These are phyloP conservation scores for Pygmarrhopalites habei DNA, from an alignment of 1,140 invertebrate species.

Conservation along the genomic window DNA sequence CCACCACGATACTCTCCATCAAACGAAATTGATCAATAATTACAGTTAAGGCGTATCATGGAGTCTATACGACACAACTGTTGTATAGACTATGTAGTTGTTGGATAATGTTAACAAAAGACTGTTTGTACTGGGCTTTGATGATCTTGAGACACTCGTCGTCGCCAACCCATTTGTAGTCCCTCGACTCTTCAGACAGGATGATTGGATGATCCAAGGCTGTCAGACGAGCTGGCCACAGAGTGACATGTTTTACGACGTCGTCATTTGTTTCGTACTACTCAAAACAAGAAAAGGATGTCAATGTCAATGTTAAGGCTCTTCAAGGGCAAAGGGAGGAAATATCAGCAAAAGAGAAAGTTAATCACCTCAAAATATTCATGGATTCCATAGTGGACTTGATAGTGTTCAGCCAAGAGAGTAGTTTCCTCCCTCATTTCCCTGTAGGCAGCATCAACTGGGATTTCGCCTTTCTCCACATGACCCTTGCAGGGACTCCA, in stretches of 20 bases:
- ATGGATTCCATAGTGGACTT: background rate
- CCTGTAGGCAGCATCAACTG: background rate
- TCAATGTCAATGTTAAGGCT: too few relatives aligned
- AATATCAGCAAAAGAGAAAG: too few relatives aligned
- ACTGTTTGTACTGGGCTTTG: constrained; percentile 7
- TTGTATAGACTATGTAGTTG: too few relatives aligned
- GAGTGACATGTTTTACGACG: background rate
- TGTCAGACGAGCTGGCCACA: background rate
- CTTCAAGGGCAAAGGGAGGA: too few relatives aligned
- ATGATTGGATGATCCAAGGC: background rate
- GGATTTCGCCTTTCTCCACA: background rate
- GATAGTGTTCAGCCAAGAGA: background rate
- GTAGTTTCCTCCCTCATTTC: constrained; percentile 6
- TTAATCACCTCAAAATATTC: constrained; percentile 7
- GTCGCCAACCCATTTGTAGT: constrained; percentile 3
- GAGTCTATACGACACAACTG: too few relatives aligned
- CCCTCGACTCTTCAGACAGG: background rate
- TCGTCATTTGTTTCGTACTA: constrained; percentile 7
- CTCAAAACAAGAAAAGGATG: too few relatives aligned
- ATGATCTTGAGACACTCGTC: background rate
- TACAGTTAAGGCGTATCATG: too few relatives aligned
- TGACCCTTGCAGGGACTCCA: background rate
- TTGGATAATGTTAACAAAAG: background rate
- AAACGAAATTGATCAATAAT: too few relatives aligned
- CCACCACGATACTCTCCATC: too few relatives aligned